Evolutionary conservation across 2,113 vertebrate genomes (phyloP).

Genomic region (Orientallactaga bullata): DNA sequence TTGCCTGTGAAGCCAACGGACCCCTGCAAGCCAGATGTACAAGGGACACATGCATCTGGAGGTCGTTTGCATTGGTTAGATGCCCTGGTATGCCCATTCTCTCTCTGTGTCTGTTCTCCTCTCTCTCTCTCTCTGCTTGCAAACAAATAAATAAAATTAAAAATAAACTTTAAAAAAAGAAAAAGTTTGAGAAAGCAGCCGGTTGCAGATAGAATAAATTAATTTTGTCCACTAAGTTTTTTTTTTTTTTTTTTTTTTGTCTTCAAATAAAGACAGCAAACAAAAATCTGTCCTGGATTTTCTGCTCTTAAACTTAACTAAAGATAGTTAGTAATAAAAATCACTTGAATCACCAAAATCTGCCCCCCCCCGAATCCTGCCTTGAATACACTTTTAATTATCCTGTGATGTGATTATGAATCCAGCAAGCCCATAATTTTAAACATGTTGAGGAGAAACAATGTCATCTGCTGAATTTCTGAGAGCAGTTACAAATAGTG

Average conservation of each 20-base stretch:
- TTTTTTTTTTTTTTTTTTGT: not conserved
- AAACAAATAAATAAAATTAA: no score
- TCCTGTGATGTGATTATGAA: not conserved
- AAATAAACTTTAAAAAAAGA: no score
- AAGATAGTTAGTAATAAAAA: not conserved
- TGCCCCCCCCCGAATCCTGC: not conserved
- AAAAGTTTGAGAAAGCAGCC: no score
- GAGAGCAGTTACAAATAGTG: not conserved
- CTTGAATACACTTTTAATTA: slow-evolving; percentile 22
- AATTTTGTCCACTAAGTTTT: not conserved
- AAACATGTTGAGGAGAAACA: not conserved
- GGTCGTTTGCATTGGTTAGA: no score
- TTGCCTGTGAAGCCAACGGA: no score
- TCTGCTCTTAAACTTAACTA: not conserved
- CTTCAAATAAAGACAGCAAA: not conserved
- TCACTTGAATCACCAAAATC: not conserved
- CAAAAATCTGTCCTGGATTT: slow-evolving; percentile 1
- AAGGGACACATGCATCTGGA: no score
- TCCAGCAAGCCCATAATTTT: not conserved
- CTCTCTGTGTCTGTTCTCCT: no score
- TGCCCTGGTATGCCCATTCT: no score
- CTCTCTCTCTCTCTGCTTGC: no score
- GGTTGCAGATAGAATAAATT: not conserved
- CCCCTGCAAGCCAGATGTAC: no score
- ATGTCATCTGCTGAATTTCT: not conserved